Base-by-base conservation (phyloP, 2,113 vertebrate species). In the Ondatra zibethicus region DNA sequence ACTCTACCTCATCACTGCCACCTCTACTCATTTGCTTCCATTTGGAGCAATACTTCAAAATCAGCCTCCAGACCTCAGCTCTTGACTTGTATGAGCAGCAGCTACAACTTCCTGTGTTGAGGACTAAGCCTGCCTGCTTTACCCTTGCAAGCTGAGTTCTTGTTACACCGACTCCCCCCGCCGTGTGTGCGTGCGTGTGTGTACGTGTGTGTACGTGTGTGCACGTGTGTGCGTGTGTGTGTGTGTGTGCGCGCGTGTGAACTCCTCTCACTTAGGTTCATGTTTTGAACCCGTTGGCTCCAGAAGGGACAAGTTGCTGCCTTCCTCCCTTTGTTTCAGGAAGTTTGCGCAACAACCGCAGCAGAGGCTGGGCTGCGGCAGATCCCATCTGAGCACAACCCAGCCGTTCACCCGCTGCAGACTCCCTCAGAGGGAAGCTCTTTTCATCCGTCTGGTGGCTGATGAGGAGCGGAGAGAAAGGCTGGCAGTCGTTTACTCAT, bases 391-490 rank as follows among this genome's bases (percentile, higher is more conserved):
- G 61, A 87, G 29, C 77, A 65, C 39, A 42, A 11, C 39, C 58
- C 8, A 27, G 77, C 39, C 7, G n/a, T 25, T 13, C 0, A 2
- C 75, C 65, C 0, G 0, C 72, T 21, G 2, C 7, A 7, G 0
- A 39, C 7, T 25, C 45, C 75, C 68, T 78, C 47, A 29, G 0
- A 77, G 52, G 23, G 65, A 72, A 39, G 42, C 70, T 13, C 75
- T 61, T 25, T 4, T 42, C 58, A 8, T 80, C 33, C 12, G 66
- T 72, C 73, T 29, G 16, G 27, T 42, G 39, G 63, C 47, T 4
- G 3, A 50, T 36, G n/a, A 33, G 58, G 47, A 86, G 39, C 42
- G 7, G 42, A 31, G 86, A 77, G 81, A 45, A 45, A 2, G 39
- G 31, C 72, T 14, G 11, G 39, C 66, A 6, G 55, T 39, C 58